These are phyloP conservation scores for Pogonus chalceus DNA, from an alignment of 1,140 invertebrate species.

Conservation along the genomic window DNA sequence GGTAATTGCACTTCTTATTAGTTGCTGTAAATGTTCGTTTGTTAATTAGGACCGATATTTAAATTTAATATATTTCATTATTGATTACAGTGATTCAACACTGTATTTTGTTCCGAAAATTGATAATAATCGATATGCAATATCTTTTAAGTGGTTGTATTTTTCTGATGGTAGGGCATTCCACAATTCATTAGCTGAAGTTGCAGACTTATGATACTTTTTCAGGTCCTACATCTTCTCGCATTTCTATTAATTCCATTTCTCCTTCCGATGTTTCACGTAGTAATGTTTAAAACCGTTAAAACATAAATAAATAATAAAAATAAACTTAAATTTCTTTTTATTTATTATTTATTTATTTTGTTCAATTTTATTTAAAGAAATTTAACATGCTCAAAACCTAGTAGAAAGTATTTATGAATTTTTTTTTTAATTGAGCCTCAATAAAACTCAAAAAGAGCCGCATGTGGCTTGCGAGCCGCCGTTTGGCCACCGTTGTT, in stretches of 20 bases:
- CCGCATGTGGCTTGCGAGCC: neutral
- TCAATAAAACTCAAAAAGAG: neutral
- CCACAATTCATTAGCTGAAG: neutral
- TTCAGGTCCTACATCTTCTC: neutral
- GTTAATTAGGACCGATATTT: neutral
- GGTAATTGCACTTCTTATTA: neutral
- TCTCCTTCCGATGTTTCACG: no score
- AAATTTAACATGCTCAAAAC: no score
- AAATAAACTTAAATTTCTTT: neutral
- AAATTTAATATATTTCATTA: neutral
- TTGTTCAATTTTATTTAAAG: neutral
- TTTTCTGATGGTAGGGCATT: neutral
- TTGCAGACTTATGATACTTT: neutral
- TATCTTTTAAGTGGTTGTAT: slow-evolving; percentile 2
- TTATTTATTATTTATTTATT: neutral
- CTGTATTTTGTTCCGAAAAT: neutral
- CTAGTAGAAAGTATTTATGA: no score
- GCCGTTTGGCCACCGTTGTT: slow-evolving; percentile 1
- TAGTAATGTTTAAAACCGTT: no score
- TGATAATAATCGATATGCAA: neutral
- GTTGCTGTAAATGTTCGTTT: neutral
- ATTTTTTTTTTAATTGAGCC: neutral
- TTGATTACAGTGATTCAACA: slow-evolving; percentile 4
- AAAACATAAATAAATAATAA: neutral
- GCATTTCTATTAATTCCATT: slow-evolving; percentile 1